A percentile compares a stretch with the other conserved stretches of the same genome.
Conservation (phyloP, 2,113 vertebrate genomes). For the Bambusicola thoracicus region DNA sequence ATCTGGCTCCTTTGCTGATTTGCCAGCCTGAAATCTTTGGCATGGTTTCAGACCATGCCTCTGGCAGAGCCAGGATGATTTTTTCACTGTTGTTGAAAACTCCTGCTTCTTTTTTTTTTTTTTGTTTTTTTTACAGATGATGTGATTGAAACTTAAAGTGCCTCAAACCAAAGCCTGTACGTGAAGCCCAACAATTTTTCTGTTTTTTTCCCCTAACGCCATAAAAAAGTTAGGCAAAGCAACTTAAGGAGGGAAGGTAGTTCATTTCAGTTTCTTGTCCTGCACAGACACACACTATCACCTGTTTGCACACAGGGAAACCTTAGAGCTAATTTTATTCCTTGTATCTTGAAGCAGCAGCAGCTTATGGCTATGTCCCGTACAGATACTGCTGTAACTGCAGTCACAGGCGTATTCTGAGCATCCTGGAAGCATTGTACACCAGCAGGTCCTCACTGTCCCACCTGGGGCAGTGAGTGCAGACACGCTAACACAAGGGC, state of each 20-base stretch:
- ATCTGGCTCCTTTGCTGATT: constrained; percentile 69
- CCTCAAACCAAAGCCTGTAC: constrained; percentile 37
- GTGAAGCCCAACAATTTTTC: constrained; percentile 31
- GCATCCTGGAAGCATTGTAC: neutral
- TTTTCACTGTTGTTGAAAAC: neutral
- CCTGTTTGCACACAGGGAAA: neutral
- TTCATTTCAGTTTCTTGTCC: neutral
- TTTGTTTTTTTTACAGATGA: constrained; percentile 21
- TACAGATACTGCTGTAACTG: neutral
- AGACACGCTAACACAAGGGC: accelerated
- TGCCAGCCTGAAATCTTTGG: constrained; percentile 78
- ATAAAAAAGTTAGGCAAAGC: constrained; percentile 49
- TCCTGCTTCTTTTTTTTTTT: constrained; percentile 56
- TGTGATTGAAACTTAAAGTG: constrained; percentile 42
- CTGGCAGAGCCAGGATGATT: neutral
- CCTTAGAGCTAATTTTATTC: neutral
- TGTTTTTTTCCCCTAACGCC: neutral
- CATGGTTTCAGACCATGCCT: constrained; percentile 74
- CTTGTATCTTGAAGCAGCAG: neutral
- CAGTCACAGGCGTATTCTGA: accelerated
- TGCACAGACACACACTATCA: neutral
- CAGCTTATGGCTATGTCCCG: neutral
- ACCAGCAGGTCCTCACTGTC: too few relatives aligned
- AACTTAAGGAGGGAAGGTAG: neutral
- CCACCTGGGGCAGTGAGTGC: too few relatives aligned